Evolutionary conservation across 2,113 vertebrate genomes (phyloP).

Genomic region (Morphnarchus princeps): DNA sequence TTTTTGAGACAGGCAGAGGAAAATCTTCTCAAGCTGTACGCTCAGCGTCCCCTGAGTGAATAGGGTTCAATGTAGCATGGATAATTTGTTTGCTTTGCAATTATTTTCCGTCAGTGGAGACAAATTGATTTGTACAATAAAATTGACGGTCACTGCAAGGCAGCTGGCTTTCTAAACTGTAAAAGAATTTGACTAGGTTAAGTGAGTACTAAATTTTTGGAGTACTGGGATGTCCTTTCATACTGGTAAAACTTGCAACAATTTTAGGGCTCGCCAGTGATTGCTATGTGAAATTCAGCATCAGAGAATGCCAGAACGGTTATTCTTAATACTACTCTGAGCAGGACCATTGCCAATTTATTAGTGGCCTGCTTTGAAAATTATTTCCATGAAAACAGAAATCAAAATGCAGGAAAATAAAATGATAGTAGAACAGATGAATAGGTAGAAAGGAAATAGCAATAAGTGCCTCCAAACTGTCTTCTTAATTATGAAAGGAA

Average conservation of each 20-base stretch:
- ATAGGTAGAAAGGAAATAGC: not conserved
- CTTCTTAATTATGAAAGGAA: conserved; percentile 7
- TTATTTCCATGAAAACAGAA: not conserved
- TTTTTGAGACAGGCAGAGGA: conserved; percentile 43
- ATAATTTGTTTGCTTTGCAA: conserved; percentile 98
- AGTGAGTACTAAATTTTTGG: conserved; percentile 28
- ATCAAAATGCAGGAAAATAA: not conserved
- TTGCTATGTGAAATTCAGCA: not conserved
- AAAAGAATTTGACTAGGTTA: conserved; percentile 68
- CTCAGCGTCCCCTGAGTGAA: conserved; percentile 76
- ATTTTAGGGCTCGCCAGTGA: not conserved
- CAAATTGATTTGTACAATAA: conserved; percentile 89
- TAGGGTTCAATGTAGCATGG: conserved; percentile 83
- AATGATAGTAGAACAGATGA: not conserved
- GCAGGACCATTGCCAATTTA: not conserved
- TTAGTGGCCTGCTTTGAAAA: not conserved
- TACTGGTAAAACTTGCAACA: conserved; percentile 3
- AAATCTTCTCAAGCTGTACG: conserved; percentile 66
- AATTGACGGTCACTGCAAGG: conserved; percentile 70
- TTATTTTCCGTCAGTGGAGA: conserved; percentile 96
- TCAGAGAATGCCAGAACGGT: not conserved
- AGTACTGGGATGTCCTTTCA: not conserved
- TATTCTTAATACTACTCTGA: not conserved
- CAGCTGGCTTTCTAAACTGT: conserved; percentile 60
- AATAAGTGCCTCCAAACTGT: not conserved